Evolutionary conservation across 2,888 invertebrate genomes (phyloP), one percentile per base, ranked within the genome.

Genomic region (Calameuta pallipes): DNA sequence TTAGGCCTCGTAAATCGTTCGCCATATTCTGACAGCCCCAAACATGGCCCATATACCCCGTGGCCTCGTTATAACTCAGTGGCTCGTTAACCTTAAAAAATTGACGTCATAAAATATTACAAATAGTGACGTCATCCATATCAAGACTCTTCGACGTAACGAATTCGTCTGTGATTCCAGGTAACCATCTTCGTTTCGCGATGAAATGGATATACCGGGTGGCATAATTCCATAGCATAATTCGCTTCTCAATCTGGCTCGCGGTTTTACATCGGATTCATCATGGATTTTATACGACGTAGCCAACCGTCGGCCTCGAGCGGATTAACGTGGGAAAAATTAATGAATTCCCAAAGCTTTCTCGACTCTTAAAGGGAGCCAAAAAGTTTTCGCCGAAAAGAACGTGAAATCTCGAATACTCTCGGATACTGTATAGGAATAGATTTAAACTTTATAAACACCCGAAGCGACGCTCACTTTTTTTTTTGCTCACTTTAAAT

Each of bases 11-110:
- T 56, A 56, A 56, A 56, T 56, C 23, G 23, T 23, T 23, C 56
- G 23, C 23, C 56, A 56, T 56, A 23, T 31, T 31, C 31, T 31
- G 31, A 37, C 3, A 12, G 4, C 12, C 4, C 13, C 4, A 15
- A 4, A 15, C 4, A 1, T 23, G 9, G 9, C 74, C 71, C 73
- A 77, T 77, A 77, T 79, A 77, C 73, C 77, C 73, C 23, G 79
- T 75, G 74, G 70, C 69, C 77, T 75, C 75, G 33, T 77, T 75
- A 34, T 73, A 68, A 74, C 71, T 76, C 74, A 79, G 69, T 70
- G 75, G 69, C 77, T 79, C 77, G 75, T 79, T 79, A 56, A 23
- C 56, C 56, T 23, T 23, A 23, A 56, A 56, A 9, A 23, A 2
- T 56, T 23, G 23, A 36, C 56, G 56, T 23, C 23, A 2, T 56